phyloP scores from a whole-genome alignment of 2,888 invertebrate species.

The Rhopalosiphum nymphaeae region DNA sequence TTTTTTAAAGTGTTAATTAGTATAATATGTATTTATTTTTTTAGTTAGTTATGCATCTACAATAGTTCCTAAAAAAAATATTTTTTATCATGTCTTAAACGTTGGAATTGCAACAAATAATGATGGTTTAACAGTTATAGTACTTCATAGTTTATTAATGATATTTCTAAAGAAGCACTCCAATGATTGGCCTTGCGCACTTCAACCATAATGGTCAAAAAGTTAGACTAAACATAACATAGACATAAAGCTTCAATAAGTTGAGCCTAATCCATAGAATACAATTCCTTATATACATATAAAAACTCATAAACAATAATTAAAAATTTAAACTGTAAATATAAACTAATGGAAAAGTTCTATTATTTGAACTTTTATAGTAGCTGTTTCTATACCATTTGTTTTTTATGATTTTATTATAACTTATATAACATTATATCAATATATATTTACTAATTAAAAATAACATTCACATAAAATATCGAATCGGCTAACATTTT shows the following conservation, averaged over 20 bases:
- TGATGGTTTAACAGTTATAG: not conserved
- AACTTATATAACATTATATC: not conserved
- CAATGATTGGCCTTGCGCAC: not conserved
- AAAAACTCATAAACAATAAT: slow-evolving; percentile 1
- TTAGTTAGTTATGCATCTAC: not conserved
- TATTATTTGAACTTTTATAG: not conserved
- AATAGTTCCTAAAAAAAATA: not conserved
- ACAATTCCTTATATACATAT: not conserved
- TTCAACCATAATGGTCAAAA: not conserved
- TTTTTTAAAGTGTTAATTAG: too few species aligned
- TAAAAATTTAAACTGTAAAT: not conserved
- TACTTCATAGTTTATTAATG: not conserved
- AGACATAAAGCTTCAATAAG: not conserved
- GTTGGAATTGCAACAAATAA: too few species aligned
- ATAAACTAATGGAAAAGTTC: not conserved
- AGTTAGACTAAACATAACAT: not conserved
- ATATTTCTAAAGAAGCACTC: not conserved
- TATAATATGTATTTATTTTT: not conserved
- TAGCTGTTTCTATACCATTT: not conserved
- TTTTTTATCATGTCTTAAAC: not conserved
- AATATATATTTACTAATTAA: not conserved
- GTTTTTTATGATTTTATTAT: not conserved
- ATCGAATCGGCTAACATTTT: not conserved
- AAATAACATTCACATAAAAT: not conserved
- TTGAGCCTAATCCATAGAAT: not conserved